These are phyloP conservation scores for Corythaixoides concolor DNA, from an alignment of 2,113 vertebrate genomes.

Conservation along the genomic window DNA sequence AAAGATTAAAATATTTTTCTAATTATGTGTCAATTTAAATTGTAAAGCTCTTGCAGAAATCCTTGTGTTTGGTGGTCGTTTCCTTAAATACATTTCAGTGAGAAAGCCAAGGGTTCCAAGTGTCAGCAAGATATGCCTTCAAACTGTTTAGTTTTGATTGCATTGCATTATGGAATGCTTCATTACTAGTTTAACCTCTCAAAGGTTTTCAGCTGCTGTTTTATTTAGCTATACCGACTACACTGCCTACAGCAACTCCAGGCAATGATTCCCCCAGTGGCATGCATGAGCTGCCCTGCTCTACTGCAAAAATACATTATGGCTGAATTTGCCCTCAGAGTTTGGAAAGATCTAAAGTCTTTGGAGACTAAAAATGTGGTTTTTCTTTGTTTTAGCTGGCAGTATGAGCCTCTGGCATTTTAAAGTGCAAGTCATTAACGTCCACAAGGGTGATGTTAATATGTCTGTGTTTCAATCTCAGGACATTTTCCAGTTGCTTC, in stretches of 20 bases:
- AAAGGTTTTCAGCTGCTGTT: conserved; percentile 77
- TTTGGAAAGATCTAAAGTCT: conserved; percentile 83
- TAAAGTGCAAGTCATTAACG: conserved; percentile 83
- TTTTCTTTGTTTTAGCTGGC: conserved; percentile 81
- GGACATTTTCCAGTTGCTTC: conserved; percentile 85
- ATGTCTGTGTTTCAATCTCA: conserved; percentile 84
- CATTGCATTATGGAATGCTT: conserved; percentile 74
- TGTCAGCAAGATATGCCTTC: conserved; percentile 51
- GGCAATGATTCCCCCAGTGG: conserved; percentile 76
- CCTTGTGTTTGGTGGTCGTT: background rate
- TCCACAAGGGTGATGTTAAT: conserved; percentile 81
- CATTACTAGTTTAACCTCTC: conserved; percentile 75
- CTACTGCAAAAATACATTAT: conserved; percentile 75
- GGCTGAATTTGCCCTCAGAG: conserved; percentile 77
- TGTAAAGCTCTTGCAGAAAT: conserved; percentile 13
- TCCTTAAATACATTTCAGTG: conserved; percentile 1
- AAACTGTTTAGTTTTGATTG: conserved; percentile 72
- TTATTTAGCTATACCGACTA: conserved; percentile 77
- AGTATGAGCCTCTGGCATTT: conserved; percentile 81
- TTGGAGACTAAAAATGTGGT: conserved; percentile 78
- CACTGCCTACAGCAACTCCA: conserved; percentile 73
- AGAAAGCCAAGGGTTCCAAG: conserved; percentile 15
- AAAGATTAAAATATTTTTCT: conserved; percentile 38
- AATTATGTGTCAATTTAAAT: conserved; percentile 30
- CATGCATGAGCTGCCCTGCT: conserved; percentile 72